Conservation (phyloP, 1,140 invertebrate genomes). For the Sesamia nonagrioides region DNA sequence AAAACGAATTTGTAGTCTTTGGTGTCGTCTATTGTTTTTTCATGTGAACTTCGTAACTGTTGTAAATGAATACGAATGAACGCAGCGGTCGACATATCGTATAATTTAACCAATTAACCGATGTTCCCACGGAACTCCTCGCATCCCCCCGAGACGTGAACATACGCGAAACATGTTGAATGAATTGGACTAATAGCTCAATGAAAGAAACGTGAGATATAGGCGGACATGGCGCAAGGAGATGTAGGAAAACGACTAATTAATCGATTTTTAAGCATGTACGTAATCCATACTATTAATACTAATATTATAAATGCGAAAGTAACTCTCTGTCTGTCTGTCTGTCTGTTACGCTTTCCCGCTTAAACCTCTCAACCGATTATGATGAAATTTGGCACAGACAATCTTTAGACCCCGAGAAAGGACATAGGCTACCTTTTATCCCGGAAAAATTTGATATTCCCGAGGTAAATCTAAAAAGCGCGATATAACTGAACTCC, state of each 20-base stretch:
- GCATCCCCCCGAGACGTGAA: constrained; percentile 66
- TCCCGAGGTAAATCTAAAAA: too few relatives aligned
- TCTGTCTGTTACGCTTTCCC: too few relatives aligned
- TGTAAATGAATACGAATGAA: constrained; percentile 77
- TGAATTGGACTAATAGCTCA: constrained; percentile 45
- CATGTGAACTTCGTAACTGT: constrained; percentile 64
- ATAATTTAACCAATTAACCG: constrained; percentile 82
- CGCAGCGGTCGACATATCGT: constrained; percentile 59
- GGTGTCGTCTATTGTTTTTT: constrained; percentile 55
- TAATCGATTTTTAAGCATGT: constrained; percentile 11
- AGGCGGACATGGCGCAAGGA: constrained; percentile 13
- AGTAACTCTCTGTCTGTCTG: too few relatives aligned
- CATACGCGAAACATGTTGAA: constrained; percentile 53
- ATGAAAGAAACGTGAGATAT: constrained; percentile 31
- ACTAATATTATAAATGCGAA: too few relatives aligned
- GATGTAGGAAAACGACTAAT: background rate
- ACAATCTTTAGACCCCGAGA: too few relatives aligned
- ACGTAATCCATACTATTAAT: too few relatives aligned
- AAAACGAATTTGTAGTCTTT: constrained; percentile 46
- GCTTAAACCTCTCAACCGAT: too few relatives aligned
- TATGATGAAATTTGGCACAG: too few relatives aligned
- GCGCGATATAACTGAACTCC: too few relatives aligned
- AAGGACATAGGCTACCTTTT: too few relatives aligned
- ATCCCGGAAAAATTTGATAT: too few relatives aligned
- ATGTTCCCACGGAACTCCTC: constrained; percentile 68